Percentiles rank a stretch among this genome's conserved stretches.
Evolutionary conservation across 2,888 invertebrate genomes (phyloP).

Genomic region (Aphelenchoides bicaudatus): DNA sequence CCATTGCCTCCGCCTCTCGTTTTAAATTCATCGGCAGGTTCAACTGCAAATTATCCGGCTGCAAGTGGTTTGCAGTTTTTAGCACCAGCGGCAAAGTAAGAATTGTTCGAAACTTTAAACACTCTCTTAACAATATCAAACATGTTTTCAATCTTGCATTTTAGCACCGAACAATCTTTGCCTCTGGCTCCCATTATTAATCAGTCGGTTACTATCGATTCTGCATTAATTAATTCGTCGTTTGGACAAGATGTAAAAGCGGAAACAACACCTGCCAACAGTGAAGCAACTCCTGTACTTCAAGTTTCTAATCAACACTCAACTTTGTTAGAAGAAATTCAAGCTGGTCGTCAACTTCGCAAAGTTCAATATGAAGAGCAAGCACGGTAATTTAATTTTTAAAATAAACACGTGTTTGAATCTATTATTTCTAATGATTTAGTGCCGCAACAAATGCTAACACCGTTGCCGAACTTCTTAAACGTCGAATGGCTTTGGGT

Average conservation of each 20-base stretch:
- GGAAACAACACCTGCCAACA: conserved; percentile 11
- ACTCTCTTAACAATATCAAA: too few relatives aligned
- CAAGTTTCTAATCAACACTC: conserved; percentile 14
- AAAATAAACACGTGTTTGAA: too few relatives aligned
- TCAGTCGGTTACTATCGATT: neutral
- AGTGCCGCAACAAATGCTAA: conserved; percentile 40
- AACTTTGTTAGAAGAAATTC: conserved; percentile 53
- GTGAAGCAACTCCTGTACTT: conserved; percentile 2
- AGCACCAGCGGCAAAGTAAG: too few relatives aligned
- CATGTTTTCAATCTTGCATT: too few relatives aligned
- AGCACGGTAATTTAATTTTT: too few relatives aligned
- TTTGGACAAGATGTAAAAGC: neutral
- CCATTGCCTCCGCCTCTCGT: too few relatives aligned
- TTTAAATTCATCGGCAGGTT: too few relatives aligned
- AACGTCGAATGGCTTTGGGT: conserved; percentile 52
- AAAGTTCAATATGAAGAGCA: conserved; percentile 51
- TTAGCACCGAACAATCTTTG: too few relatives aligned
- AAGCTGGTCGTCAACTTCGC: conserved; percentile 50
- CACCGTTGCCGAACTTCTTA: conserved; percentile 58
- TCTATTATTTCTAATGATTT: conserved; percentile 42
- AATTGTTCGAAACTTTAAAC: too few relatives aligned
- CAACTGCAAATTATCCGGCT: too few relatives aligned
- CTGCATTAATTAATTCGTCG: neutral
- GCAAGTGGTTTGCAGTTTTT: too few relatives aligned
- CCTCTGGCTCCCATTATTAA: neutral